Base-by-base conservation (phyloP, 2,113 vertebrate genomes). In the Ellobius talpinus region DNA sequence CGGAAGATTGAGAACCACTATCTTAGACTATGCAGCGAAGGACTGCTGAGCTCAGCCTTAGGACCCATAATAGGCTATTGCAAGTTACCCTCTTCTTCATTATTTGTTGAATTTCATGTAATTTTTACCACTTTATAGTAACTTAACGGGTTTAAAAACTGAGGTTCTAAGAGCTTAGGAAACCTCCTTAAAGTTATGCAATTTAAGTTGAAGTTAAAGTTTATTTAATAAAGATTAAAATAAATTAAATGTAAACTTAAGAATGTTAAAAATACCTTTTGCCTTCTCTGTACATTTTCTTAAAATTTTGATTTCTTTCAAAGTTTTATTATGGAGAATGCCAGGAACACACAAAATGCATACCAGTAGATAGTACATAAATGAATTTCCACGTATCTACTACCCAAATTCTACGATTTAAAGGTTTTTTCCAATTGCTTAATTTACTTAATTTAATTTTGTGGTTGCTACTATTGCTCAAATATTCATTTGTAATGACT, bases 71-170 rank as follows among this genome's bases (percentile, higher is more conserved):
- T 33, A 65, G 12, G 17, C 82, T 33, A 10, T 14, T 63, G 39
- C 81, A 45, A 45, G 9, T 65, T 47, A 9, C 24, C 29, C 19
- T 47, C 78, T 45, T 95, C 85, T 39, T 61, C 68, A 31, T 61
- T 17, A 10, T 61, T 72, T 90, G 14, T 47, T 93, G 61, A 7
- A 86, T 73, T 95, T 93, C 24, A 29, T 63, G n/a, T 84, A 12
- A 70, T 86, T 86, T 90, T 42, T 31, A 50, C 23, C 39, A 81
- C n/a, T 72, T 92, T 7, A 10, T 93, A 42, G 81, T 72, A 74
- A 68, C 52, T 42, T 19, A 72, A 91, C 29, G 76, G 81, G 74
- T 61, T 90, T 95, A 63, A 65, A 95, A 96, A 47, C 13, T 10
- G 29, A 84, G 42, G 12, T 17, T 78, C 73, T 68, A 5, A 78